phyloP scores from a whole-genome alignment of 64 coral and sea anemone species.

The Porites lutea region DNA sequence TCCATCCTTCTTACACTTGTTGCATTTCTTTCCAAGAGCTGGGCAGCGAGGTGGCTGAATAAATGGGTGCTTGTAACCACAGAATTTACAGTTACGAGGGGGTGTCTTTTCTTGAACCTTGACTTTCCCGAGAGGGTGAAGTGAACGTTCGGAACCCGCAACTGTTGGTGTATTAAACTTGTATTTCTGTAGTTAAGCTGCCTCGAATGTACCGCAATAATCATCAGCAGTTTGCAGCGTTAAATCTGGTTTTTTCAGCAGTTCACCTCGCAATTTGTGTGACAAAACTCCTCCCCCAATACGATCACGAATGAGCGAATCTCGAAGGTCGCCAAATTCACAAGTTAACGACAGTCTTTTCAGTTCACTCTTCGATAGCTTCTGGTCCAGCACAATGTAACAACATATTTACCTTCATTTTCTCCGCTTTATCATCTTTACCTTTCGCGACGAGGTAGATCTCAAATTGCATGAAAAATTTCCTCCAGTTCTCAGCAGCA shows the following conservation, averaged over 20 bases:
- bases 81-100: no score
- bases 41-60: neutral
- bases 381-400: no score
- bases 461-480: no score
- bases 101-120: neutral
- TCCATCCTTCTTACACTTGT: neutral
- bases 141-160: neutral
- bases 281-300: constrained; percentile 69
- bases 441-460: no score
- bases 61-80: neutral
- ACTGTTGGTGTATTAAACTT: constrained; percentile 29
- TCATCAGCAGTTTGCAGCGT: constrained; percentile 67
- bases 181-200: constrained; percentile 45
- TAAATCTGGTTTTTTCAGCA: constrained; percentile 76
- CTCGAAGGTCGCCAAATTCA: constrained; percentile 72
- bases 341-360: constrained; percentile 73
- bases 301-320: constrained; percentile 70
- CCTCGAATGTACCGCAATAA: constrained; percentile 76
- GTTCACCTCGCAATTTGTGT: constrained; percentile 70
- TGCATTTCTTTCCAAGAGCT: neutral
- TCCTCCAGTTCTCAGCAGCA: no score
- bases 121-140: neutral
- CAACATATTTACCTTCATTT: constrained; percentile 64
- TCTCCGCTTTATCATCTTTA: constrained; percentile 34
- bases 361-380: constrained; percentile 41